Base-by-base conservation (phyloP, 2,113 vertebrate species). In the Delphinapterus leucas region DNA sequence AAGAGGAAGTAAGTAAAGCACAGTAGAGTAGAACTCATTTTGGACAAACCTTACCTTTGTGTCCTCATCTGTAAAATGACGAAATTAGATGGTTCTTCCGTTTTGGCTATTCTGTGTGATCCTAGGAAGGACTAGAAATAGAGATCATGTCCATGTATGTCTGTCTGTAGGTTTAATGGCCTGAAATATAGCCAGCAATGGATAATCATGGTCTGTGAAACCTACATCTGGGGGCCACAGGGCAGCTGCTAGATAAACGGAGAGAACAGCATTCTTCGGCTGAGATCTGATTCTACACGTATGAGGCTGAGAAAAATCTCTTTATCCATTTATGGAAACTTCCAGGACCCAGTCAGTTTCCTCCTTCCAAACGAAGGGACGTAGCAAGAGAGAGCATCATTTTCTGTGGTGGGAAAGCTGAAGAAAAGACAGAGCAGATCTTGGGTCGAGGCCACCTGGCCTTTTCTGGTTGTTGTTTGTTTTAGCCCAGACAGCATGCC, bases 291-390 rank as follows among this genome's bases (percentile, higher is more conserved):
- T 91, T 89, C 94, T 93, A 85, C 38, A 61, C 26, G 80, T 89
- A 63, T 63, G 18, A 71, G 63, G 47, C 65, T 85, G 61, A 93
- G 85, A 94, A 97, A 97, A 97, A 71, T 81, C 83, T 92, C 63
- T 58, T 36, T 55, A 58, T 91, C 41, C 93, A 70, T 91, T 97
- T 90, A 89, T 55, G 63, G 77, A 90, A 95, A 87, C 67, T n/a
- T 95, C 55, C 12, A 90, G 53, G 85, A 90, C 25, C 81, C 86
- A 92, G 70, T 81, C 94, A 88, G 41, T 93, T 88, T 92, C 60
- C 44, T 87, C 15, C 58, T 92, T 90, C 74, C 25, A 26, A 92
- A 92, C 63, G 47, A 79, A 85, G 63, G 38, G 47, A 36, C 71
- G 88, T 93, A 86, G 82, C 60, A 65, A 65, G 38, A 82, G 67